Base-by-base conservation (phyloP, 2,113 vertebrate genomes). In the Argyrosomus japonicus region DNA sequence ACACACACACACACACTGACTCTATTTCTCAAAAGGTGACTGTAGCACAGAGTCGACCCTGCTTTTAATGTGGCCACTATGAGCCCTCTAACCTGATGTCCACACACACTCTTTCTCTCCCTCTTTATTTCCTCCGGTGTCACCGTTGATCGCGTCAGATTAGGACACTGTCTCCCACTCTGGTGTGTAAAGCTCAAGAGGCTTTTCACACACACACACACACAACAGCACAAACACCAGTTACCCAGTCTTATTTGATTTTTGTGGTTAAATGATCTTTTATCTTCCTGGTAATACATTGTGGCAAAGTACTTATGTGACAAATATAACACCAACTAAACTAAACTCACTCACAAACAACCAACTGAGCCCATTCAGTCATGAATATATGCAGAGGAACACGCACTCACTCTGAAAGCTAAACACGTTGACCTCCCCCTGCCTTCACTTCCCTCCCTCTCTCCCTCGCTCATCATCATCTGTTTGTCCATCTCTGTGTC, bases 21-120 rank as follows among this genome's bases (percentile, higher is more conserved):
- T 67, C 32, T 29, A 5, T 73, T 50, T 76, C 75, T 78, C 70
- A 70, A 45, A 36, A 79, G 77, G 21, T 79, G 71, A 79, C 40
- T 68, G 61, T 25, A 56, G 58, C 17, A 75, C 29, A 75, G 47
- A 70, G 73, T 79, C 70, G 2, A 23, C 60, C 40, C 50, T 81
- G 53, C 54, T 72, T 68, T 80, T 86, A 88, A 76, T 64, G 53
- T 53, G 72, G 40, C 40, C 71, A 77, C 68, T 81, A 71, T 29
- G 63, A 71, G 70, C 69, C 54, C 68, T 85, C 53, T 67, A 75
- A 77, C 68, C 73, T 64, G 43, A 56, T 77, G 68, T 85, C 50
- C 36, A n/a, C 57, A 40, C 51, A 2, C 5, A 18, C 43, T 5
- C 6, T 27, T 11, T 27, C n/a, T 0, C 23, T 0, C 18, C 36